Conservation (phyloP, 37 sponge, comb jelly and placozoan genomes). For the Oopsacas minuta region DNA sequence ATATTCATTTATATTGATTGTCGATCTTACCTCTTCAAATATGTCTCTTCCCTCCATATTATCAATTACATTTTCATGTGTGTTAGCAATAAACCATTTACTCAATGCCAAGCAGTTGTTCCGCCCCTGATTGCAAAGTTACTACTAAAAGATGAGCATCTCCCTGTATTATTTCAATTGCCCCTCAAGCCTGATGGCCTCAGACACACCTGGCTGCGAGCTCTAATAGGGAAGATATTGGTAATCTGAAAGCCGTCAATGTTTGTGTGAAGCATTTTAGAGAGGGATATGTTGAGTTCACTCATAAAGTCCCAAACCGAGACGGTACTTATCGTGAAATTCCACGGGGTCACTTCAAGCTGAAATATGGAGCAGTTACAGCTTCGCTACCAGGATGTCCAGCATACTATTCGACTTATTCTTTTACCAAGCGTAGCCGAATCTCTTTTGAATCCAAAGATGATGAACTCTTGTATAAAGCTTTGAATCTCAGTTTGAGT, state of each 20-base stretch:
- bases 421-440: neutral
- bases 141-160: too few species aligned
- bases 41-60: too few species aligned
- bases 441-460: neutral
- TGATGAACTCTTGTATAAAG: neutral
- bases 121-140: too few species aligned
- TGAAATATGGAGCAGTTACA: neutral
- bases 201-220: neutral
- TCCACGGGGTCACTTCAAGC: neutral
- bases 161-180: too few species aligned
- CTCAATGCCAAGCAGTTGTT: too few species aligned
- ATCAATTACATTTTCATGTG: too few species aligned
- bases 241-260: neutral
- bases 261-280: constrained; percentile 1
- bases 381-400: constrained; percentile 1
- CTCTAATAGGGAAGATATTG: neutral
- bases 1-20: too few species aligned
- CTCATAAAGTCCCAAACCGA: neutral
- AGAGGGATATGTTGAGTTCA: neutral
- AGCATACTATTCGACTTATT: neutral
- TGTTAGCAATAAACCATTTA: too few species aligned
- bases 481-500: neutral
- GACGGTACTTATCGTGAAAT: neutral
- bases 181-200: too few species aligned
- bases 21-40: too few species aligned